Evolutionary conservation across 2,113 vertebrate genomes (phyloP).

Genomic region (Agelaius phoeniceus): DNA sequence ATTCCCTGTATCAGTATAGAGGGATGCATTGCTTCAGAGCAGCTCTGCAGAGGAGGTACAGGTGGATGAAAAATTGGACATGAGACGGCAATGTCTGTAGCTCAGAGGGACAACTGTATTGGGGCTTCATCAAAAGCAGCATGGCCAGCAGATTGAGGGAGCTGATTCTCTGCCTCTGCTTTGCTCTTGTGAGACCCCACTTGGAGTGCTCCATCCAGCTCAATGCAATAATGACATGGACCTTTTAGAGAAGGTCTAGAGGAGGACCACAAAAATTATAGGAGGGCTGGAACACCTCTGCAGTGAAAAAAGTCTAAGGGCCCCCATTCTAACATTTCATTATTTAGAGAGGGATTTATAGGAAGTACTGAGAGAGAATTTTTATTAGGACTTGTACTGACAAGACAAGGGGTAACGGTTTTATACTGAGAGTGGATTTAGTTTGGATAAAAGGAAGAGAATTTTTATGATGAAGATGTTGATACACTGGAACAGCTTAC

Average conservation of each 20-base stretch:
- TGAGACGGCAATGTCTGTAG: neutral
- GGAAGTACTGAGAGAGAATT: neutral
- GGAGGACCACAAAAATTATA: neutral
- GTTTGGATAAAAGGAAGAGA: neutral
- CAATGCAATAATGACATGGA: neutral
- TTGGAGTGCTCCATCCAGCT: neutral
- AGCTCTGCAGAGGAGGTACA: neutral
- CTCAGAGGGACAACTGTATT: fast-evolving
- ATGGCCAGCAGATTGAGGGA: neutral
- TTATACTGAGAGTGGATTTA: neutral
- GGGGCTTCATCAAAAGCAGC: neutral
- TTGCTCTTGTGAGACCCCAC: neutral
- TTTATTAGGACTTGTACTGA: neutral
- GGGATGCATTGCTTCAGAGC: neutral
- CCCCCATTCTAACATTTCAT: neutral
- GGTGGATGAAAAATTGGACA: neutral
- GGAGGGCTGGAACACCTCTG: neutral
- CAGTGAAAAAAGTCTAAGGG: neutral
- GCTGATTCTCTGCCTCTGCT: neutral
- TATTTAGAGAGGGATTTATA: neutral
- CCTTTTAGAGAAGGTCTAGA: neutral
- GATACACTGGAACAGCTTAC: neutral
- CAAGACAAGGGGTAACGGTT: neutral
- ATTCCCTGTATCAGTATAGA: too few relatives aligned
- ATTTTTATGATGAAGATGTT: neutral